Base-by-base conservation (phyloP, 2,797 vertebrate species). In the Fistularia commersonii region DNA sequence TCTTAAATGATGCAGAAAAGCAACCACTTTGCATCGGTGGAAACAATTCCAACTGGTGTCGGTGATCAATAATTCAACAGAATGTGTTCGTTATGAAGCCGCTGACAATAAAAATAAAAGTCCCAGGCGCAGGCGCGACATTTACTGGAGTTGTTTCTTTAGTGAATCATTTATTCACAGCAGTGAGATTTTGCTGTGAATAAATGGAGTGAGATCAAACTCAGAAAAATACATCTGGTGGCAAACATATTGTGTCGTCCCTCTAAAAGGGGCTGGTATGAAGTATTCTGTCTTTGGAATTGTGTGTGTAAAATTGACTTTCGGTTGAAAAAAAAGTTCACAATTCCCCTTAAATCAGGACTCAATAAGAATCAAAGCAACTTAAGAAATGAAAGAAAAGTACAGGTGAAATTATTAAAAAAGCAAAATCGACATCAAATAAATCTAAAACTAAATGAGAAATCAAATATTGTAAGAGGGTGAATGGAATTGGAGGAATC, bases 41-140 rank as follows among this genome's bases (percentile, higher is more conserved):
- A 48, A 65, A 65, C 40, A 48, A 32, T 41, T 52, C 61, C 32
- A 36, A 12, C 34, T 57, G 48, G 57, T 48, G n/a, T 45, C 38
- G 3, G 11, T 11, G 41, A 73, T 77, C 57, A 63, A 71, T 77
- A 66, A 69, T 77, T 70, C 56, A 79, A 11, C 46, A 48, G 51
- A 65, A 55, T 47, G 44, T 49, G 43, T 61, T 65, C 51, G 58
- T 66, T 68, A 51, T 51, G 34, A 1, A 34, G 44, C 40, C 9
- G 38, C 56, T 51, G 53, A 41, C 37, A 51, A 37, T 13, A 39
- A 32, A 41, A 38, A 45, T 47, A 36, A 11, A n/a, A n/a, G 45
- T 23, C 32, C 32, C 50, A 41, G 35, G n/a, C 45, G 11, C 23
- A 37, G 49, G n/a, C 3, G 8, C 31, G 11, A 12, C 34, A 3